phyloP scores from a whole-genome alignment of 2,797 vertebrate species.

The Menidia menidia region DNA sequence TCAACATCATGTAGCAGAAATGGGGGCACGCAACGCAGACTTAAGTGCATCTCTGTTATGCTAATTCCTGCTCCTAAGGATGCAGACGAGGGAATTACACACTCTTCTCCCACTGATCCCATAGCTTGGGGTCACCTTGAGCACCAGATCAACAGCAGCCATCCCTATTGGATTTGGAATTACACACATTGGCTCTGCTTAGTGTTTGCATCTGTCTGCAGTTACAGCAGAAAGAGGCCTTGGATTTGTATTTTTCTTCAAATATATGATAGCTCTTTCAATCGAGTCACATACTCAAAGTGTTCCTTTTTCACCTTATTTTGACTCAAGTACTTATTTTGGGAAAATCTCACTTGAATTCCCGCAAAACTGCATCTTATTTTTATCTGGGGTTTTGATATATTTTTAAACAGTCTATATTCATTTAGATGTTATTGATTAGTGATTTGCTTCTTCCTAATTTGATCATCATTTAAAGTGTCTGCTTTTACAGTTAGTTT shows the following conservation, averaged over 20 bases:
- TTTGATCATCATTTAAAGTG: not conserved
- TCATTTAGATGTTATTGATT: not conserved
- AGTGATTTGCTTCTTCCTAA: not conserved
- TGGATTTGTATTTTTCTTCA: not conserved
- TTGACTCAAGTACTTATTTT: no score
- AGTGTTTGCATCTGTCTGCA: constrained; percentile 45
- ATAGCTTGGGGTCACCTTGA: constrained; percentile 74
- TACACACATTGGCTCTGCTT: constrained; percentile 62
- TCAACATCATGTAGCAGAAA: constrained; percentile 34
- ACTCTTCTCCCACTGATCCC: constrained; percentile 56
- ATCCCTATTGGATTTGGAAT: constrained; percentile 72
- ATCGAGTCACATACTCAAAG: not conserved
- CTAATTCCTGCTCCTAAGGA: constrained; percentile 52
- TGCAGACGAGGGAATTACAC: constrained; percentile 64
- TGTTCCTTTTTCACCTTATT: no score
- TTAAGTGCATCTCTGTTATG: constrained; percentile 51
- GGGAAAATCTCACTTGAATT: no score
- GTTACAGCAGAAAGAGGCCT: constrained; percentile 43
- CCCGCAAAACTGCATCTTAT: not conserved
- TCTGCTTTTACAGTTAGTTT: not conserved
- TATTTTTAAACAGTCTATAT: not conserved
- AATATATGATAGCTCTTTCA: constrained; percentile 35
- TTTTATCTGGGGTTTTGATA: not conserved
- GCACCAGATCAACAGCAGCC: constrained; percentile 56
- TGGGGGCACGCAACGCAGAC: constrained; percentile 20